Percentiles rank a stretch among this genome's conserved stretches.
Conservation (phyloP, 2,113 vertebrate species). For the Hydrolagus affinis region DNA sequence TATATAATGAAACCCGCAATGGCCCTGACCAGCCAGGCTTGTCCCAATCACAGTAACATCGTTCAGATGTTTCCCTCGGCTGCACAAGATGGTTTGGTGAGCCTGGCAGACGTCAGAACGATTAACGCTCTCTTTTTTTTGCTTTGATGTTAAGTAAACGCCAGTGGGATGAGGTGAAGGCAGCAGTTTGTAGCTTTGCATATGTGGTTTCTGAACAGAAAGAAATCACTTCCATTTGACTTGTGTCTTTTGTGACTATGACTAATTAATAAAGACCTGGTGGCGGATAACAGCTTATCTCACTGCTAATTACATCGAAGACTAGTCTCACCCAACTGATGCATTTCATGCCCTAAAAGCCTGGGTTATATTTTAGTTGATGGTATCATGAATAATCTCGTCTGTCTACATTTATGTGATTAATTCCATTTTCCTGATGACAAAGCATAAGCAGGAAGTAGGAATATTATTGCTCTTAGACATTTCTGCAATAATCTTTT, state of each 20-base stretch:
- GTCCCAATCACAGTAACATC: no score
- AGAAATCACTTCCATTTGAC: background rate
- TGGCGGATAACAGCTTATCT: background rate
- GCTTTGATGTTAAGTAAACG: no score
- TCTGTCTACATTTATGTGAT: background rate
- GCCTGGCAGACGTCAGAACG: no score
- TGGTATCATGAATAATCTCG: background rate
- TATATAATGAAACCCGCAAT: no score
- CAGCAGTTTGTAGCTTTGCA: background rate
- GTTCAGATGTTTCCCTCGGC: no score
- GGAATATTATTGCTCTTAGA: background rate
- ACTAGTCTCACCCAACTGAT: background rate
- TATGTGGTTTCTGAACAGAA: background rate
- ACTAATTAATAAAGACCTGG: background rate
- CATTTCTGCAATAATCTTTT: background rate
- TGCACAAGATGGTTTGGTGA: no score
- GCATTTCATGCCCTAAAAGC: background rate
- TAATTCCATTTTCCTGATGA: conserved; percentile 6
- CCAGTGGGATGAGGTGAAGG: no score
- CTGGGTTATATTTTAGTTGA: background rate
- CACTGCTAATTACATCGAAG: background rate
- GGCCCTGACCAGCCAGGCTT: no score
- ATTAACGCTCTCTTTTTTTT: no score
- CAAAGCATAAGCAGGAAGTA: background rate
- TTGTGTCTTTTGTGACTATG: background rate